Evolutionary conservation across 2,888 invertebrate genomes (phyloP), one percentile per base, ranked within the genome.

Genomic region (Synanthedon formicaeformis): DNA sequence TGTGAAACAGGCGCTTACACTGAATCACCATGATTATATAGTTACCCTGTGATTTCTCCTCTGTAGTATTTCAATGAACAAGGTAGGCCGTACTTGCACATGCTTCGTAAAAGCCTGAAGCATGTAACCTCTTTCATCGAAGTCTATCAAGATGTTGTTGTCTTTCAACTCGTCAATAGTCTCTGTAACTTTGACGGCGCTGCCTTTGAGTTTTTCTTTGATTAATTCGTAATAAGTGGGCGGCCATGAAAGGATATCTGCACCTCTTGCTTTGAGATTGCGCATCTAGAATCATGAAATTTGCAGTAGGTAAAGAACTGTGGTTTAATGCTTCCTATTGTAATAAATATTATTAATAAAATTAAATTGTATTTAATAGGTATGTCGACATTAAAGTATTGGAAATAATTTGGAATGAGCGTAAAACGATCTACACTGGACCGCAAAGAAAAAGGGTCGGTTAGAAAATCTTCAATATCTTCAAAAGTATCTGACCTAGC

Each of bases 1-100:
- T n/a, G n/a, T n/a, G n/a, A n/a, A n/a, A n/a, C n/a, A n/a, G n/a
- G n/a, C n/a, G n/a, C n/a, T n/a, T n/a, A n/a, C n/a, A n/a, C n/a
- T n/a, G n/a, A n/a, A n/a, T n/a, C n/a, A n/a, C n/a, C n/a, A n/a
- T n/a, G n/a, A n/a, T n/a, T n/a, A n/a, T n/a, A n/a, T n/a, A n/a
- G n/a, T n/a, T 16, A 96, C 96, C 74, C 92, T 92, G 72, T 97
- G 97, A 81, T 99, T 98, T 66, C 92, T 91, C 61, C 99, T 91
- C 78, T 99, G 98, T 66, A 99, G 95, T 18, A 98, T 93, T 86
- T 99, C 99, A 53, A 98, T 88, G 78, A 99, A 99, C 8, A 99
- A 76, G 0, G 99, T 99, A 0, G 99, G 98, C 58, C 98, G 89
- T 60, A 97, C 96, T 80, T 99, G 97, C 88, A 98, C 90, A 60